These are phyloP conservation scores for Salvelinus alpinus DNA, from an alignment of 2,113 vertebrate species.

Conservation along the genomic window DNA sequence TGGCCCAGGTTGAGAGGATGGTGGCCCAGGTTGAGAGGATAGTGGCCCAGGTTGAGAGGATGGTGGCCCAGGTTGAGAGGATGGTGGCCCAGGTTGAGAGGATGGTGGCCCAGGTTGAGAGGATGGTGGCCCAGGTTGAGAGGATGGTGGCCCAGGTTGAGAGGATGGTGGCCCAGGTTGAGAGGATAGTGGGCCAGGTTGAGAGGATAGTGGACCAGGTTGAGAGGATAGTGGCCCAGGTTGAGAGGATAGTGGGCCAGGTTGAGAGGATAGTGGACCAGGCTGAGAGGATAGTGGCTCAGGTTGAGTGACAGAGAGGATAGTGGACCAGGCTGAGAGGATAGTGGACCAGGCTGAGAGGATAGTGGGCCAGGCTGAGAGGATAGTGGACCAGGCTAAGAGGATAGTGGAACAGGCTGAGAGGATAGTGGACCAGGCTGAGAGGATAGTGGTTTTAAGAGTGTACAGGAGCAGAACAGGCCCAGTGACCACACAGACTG, in stretches of 20 bases:
- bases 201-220: too few relatives aligned
- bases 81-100: background rate
- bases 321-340: conserved; percentile 34
- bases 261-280: too few relatives aligned
- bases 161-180: background rate
- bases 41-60: too few relatives aligned
- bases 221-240: background rate
- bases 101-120: background rate
- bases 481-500: conserved; percentile 49
- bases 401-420: background rate
- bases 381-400: too few relatives aligned
- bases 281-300: too few relatives aligned
- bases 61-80: background rate
- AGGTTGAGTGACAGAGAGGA: too few relatives aligned
- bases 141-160: too few relatives aligned
- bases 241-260: too few relatives aligned
- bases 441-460: too few relatives aligned
- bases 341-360: background rate
- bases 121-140: conserved; percentile 11
- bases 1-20: background rate
- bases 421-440: conserved; percentile 13
- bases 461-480: conserved; percentile 20
- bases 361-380: too few relatives aligned
- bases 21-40: background rate
- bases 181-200: background rate